phyloP scores from a whole-genome alignment of 2,113 vertebrate genomes.

The Silurus glanis region DNA sequence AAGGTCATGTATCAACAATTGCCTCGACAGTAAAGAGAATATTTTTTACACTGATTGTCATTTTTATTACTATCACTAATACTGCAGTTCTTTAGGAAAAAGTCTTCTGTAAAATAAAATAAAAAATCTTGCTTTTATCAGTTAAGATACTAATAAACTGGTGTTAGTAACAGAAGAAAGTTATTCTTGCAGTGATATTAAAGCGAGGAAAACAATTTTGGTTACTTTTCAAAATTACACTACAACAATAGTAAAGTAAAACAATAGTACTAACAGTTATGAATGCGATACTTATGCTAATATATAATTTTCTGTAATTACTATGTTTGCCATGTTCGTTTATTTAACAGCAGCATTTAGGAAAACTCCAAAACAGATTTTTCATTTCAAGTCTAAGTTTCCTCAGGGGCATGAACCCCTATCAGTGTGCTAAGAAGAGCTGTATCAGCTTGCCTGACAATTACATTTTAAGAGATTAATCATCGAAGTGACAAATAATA shows the following conservation, averaged over 20 bases:
- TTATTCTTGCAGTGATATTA: not conserved
- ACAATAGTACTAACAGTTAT: not conserved
- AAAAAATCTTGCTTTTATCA: too few relatives aligned
- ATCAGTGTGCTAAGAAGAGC: constrained; percentile 39
- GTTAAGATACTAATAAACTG: not conserved
- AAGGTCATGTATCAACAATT: constrained; percentile 55
- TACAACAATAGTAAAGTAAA: not conserved
- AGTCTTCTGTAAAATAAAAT: too few relatives aligned
- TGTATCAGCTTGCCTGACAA: constrained; percentile 49
- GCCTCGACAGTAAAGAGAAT: constrained; percentile 48
- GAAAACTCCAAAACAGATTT: constrained; percentile 39
- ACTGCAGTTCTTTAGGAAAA: too few relatives aligned
- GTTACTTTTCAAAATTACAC: not conserved
- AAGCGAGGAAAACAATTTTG: not conserved
- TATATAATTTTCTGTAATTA: not conserved
- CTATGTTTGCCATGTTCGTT: not conserved
- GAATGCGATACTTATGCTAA: not conserved
- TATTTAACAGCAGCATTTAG: constrained; percentile 1
- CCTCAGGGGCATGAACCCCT: constrained; percentile 39
- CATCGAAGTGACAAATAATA: constrained; percentile 51
- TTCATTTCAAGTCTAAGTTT: constrained; percentile 34
- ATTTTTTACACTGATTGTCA: constrained; percentile 33
- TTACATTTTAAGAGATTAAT: constrained; percentile 57
- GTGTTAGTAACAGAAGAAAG: not conserved
- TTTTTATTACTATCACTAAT: not conserved